These are phyloP conservation scores for Alentia gelatinosa DNA, from an alignment of 2,888 invertebrate species.

Conservation along the genomic window DNA sequence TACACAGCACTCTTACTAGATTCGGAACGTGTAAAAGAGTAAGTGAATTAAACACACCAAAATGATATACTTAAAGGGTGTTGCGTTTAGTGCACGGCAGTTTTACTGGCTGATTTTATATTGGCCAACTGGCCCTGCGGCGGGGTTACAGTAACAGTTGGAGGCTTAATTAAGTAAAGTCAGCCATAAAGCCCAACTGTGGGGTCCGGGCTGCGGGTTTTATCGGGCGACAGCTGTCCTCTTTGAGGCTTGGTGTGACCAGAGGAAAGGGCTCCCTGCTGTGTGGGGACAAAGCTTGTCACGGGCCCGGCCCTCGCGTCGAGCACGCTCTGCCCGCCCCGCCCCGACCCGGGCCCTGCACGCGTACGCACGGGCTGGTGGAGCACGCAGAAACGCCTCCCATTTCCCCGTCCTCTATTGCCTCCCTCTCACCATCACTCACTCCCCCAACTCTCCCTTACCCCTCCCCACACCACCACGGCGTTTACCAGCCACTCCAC, in stretches of 20 bases:
- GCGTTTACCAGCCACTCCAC: constrained; percentile 16
- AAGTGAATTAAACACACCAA: neutral
- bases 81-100: neutral
- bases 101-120: neutral
- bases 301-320: neutral
- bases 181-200: neutral
- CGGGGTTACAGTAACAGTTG: constrained; percentile 31
- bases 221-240: constrained; percentile 46
- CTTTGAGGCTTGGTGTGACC: constrained; percentile 23
- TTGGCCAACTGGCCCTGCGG: neutral
- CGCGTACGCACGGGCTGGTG: neutral
- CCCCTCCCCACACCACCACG: neutral
- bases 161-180: constrained; percentile 28
- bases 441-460: constrained; percentile 12
- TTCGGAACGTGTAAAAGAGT: neutral
- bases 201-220: neutral
- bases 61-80: constrained; percentile 20
- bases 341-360: neutral
- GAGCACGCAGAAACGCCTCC: neutral
- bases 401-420: neutral
- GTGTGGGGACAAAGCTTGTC: constrained; percentile 28
- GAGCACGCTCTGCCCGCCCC: too few relatives aligned
- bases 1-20: neutral
- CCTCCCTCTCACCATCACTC: neutral
- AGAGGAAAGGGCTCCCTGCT: constrained; percentile 20